These are phyloP conservation scores for Athalia cordata DNA, from an alignment of 2,888 invertebrate genomes.

Conservation along the genomic window DNA sequence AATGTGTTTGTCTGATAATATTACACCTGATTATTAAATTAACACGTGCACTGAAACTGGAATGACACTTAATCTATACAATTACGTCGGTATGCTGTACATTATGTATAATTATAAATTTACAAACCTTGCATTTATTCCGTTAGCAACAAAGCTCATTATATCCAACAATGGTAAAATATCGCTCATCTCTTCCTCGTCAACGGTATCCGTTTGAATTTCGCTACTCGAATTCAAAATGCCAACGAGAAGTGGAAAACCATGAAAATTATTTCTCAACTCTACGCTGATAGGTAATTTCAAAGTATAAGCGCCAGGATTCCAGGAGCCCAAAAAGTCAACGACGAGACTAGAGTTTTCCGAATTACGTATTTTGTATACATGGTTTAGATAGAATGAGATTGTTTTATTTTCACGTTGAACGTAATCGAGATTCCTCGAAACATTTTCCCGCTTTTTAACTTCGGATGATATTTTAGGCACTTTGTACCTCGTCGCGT, in stretches of 20 bases:
- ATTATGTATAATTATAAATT: background rate
- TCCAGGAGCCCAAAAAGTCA: constrained; percentile 66
- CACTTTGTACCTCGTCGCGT: constrained; percentile 49
- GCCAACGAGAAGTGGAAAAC: constrained; percentile 72
- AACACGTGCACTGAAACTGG: too few relatives aligned
- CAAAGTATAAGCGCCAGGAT: constrained; percentile 58
- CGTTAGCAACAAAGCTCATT: constrained; percentile 75
- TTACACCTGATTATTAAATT: too few relatives aligned
- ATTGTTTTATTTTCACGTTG: constrained; percentile 58
- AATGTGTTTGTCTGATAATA: too few relatives aligned
- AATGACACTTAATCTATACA: background rate
- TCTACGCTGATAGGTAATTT: constrained; percentile 61
- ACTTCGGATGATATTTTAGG: constrained; percentile 45
- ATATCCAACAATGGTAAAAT: constrained; percentile 73
- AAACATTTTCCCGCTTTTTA: constrained; percentile 49
- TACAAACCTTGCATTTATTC: constrained; percentile 75
- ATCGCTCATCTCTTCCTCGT: constrained; percentile 74
- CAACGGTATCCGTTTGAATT: constrained; percentile 68
- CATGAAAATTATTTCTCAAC: constrained; percentile 64
- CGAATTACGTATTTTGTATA: constrained; percentile 66
- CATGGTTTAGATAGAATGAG: constrained; percentile 64
- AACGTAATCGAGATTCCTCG: constrained; percentile 59
- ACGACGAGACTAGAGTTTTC: constrained; percentile 67
- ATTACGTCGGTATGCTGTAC: background rate
- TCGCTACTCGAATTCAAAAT: constrained; percentile 73